A percentile compares a stretch with the other conserved stretches of the same genome.
These are phyloP conservation scores for Diarsia brunnea DNA, from an alignment of 2,888 invertebrate species.

Conservation along the genomic window DNA sequence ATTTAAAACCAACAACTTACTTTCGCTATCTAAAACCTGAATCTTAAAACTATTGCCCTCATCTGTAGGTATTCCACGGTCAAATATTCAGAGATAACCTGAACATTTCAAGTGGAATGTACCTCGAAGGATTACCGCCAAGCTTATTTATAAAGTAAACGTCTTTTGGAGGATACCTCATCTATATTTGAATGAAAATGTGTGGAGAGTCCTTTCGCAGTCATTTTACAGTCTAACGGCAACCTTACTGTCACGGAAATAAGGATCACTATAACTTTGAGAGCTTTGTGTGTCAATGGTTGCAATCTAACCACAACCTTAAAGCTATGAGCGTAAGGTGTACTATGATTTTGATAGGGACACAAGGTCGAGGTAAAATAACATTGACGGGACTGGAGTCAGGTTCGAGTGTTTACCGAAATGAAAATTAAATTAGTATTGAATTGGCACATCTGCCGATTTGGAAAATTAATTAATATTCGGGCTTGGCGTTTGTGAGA, in stretches of 20 bases:
- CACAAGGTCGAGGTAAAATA: not conserved
- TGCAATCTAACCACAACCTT: not conserved
- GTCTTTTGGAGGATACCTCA: conserved; percentile 19
- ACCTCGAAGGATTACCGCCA: conserved; percentile 25
- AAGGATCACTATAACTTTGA: not conserved
- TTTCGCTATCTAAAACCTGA: conserved; percentile 24
- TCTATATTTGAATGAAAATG: conserved; percentile 43
- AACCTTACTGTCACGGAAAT: not conserved
- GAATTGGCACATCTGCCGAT: conserved; percentile 6
- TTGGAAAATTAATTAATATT: conserved; percentile 31
- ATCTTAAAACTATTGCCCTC: conserved; percentile 32
- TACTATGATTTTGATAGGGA: not conserved
- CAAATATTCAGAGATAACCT: conserved; percentile 43
- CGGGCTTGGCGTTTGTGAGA: not conserved
- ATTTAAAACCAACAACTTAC: not conserved
- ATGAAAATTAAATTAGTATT: conserved; percentile 37
- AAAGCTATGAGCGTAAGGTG: not conserved
- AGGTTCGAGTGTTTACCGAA: conserved; percentile 12
- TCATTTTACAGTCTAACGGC: not conserved
- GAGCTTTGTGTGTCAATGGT: not conserved
- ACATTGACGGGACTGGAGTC: not conserved
- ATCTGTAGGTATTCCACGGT: conserved; percentile 25
- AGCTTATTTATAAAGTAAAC: conserved; percentile 48
- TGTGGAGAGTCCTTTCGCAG: not conserved
- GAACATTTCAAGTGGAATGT: conserved; percentile 40